Evolutionary conservation across 2,888 invertebrate genomes (phyloP).

Genomic region (Notodonta ziczac): DNA sequence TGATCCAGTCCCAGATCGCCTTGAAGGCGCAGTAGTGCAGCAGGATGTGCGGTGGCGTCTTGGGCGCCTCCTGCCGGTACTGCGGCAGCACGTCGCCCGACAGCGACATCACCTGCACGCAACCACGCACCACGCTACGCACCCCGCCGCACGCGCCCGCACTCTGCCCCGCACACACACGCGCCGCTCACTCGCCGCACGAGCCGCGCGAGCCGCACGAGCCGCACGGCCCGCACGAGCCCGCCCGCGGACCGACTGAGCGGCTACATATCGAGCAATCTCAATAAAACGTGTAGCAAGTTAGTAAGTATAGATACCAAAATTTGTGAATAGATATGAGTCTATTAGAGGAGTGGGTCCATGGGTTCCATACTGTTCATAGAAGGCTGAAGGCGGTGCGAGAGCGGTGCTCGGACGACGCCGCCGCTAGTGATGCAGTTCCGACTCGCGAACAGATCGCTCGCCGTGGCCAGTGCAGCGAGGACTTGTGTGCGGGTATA

Average conservation of each 20-base stretch:
- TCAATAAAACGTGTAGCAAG: no score
- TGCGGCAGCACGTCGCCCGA: conserved; percentile 99
- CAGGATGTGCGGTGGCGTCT: conserved; percentile 99
- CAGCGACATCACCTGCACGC: conserved; percentile 91
- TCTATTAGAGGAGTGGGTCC: not conserved
- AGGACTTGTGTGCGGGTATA: no score
- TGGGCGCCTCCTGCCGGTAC: conserved; percentile 99
- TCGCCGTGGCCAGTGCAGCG: no score
- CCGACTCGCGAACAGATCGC: no score
- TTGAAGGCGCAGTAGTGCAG: conserved; percentile 99
- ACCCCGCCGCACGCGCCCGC: conserved; percentile 5
- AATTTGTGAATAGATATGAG: not conserved
- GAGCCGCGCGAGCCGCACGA: not conserved
- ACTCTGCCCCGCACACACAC: conserved; percentile 1
- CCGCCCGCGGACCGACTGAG: not conserved
- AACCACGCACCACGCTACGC: conserved; percentile 21
- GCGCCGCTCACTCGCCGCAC: conserved; percentile 4
- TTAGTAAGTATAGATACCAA: no score
- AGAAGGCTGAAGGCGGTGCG: not conserved
- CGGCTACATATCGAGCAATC: not conserved
- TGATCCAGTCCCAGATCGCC: conserved; percentile 99
- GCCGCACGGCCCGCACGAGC: not conserved
- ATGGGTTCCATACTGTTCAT: not conserved
- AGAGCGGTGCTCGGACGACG: not conserved
- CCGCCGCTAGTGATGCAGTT: not conserved